These are phyloP conservation scores for Hoplias malabaricus DNA, from an alignment of 2,113 vertebrate genomes.

Conservation along the genomic window DNA sequence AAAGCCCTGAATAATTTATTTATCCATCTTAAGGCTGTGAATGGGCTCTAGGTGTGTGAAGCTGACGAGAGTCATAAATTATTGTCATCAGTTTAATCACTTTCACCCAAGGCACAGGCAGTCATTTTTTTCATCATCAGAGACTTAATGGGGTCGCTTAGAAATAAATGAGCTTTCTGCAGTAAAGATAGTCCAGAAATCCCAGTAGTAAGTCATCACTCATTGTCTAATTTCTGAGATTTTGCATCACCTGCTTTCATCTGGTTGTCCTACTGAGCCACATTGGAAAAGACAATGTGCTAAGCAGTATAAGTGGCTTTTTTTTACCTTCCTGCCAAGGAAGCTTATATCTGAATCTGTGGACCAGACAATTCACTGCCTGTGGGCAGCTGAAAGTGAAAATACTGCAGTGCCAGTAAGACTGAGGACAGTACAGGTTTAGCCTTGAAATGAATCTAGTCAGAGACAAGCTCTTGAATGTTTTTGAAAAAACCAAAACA, in stretches of 20 bases:
- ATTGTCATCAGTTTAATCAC: conserved; percentile 48
- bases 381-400: background rate
- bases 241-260: background rate
- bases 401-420: background rate
- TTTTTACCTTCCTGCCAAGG: background rate
- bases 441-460: background rate
- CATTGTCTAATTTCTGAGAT: conserved; percentile 41
- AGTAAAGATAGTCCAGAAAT: conserved; percentile 60
- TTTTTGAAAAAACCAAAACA: background rate
- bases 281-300: conserved; percentile 18
- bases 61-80: conserved; percentile 54
- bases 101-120: conserved; percentile 48
- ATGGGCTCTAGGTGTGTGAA: background rate
- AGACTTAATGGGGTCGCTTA: conserved; percentile 69
- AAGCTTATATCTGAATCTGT: background rate
- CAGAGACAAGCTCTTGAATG: no score
- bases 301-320: background rate
- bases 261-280: conserved; percentile 24
- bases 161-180: conserved; percentile 68
- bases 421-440: background rate
- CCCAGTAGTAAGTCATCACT: conserved; percentile 46
- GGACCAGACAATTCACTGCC: background rate
- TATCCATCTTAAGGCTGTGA: conserved; percentile 47
- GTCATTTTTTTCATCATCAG: conserved; percentile 53
- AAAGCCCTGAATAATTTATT: conserved; percentile 41